Percentiles rank a stretch among this genome's conserved stretches.
These are phyloP conservation scores for Amblyopsis hoosieri DNA, from an alignment of 2,797 vertebrate genomes.

Conservation along the genomic window DNA sequence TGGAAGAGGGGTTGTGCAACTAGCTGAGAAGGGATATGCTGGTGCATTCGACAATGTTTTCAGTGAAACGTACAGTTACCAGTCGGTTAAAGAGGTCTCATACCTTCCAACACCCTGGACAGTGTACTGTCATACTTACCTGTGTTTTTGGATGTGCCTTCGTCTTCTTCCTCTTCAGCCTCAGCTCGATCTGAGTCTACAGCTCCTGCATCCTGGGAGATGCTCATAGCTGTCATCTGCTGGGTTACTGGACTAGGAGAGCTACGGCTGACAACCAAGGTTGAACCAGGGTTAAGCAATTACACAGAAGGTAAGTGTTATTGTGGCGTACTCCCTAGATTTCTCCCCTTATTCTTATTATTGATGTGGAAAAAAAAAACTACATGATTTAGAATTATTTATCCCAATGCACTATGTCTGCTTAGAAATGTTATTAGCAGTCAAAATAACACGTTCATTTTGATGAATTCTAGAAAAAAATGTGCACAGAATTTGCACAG, in stretches of 20 bases:
- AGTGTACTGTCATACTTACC: constrained; percentile 50
- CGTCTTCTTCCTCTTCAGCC: constrained; percentile 80
- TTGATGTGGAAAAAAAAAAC: not conserved
- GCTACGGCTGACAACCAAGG: constrained; percentile 56
- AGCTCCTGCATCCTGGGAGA: constrained; percentile 83
- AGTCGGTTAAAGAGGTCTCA: not conserved
- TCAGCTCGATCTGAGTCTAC: constrained; percentile 79
- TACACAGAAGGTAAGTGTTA: too few species aligned
- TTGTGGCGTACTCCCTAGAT: too few species aligned
- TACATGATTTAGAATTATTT: not conserved
- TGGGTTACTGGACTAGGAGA: constrained; percentile 88
- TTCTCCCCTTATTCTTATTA: too few species aligned
- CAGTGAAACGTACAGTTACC: too few species aligned
- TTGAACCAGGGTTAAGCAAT: not conserved
- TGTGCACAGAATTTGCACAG: too few species aligned
- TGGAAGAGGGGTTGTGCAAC: too few species aligned
- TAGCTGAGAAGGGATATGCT: too few species aligned
- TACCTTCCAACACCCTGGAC: not conserved
- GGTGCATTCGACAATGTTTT: too few species aligned
- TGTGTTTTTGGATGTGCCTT: constrained; percentile 72
- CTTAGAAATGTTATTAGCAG: too few species aligned
- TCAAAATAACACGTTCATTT: too few species aligned
- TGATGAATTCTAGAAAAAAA: too few species aligned
- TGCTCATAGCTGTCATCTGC: constrained; percentile 92
- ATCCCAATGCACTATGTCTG: not conserved